Evolutionary conservation across 2,888 invertebrate genomes (phyloP).

Genomic region (Parnassius glacialis): DNA sequence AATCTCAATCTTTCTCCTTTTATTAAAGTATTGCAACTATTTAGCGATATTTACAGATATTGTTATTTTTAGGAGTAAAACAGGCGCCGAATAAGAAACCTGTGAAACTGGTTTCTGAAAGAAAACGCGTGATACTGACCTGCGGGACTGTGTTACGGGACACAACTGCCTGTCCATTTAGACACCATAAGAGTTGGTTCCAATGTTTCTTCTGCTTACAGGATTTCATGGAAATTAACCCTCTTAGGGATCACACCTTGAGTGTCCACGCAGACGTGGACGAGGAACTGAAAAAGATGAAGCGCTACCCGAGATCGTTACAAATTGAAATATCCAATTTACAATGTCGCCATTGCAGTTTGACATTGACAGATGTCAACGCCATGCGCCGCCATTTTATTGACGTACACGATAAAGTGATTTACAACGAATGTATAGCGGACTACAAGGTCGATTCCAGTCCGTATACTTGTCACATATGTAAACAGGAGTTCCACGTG

Average conservation of each 20-base stretch:
- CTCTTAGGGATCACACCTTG: constrained; percentile 49
- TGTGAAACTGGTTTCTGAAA: constrained; percentile 56
- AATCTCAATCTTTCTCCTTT: too few relatives aligned
- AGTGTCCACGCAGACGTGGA: constrained; percentile 48
- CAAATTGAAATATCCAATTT: constrained; percentile 68
- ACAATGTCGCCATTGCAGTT: constrained; percentile 57
- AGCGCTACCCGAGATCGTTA: constrained; percentile 63
- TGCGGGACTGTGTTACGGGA: constrained; percentile 54
- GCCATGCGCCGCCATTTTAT: constrained; percentile 55
- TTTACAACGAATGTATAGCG: constrained; percentile 66
- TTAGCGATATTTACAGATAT: background rate
- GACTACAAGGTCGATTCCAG: constrained; percentile 63
- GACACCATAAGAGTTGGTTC: constrained; percentile 72
- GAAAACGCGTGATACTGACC: constrained; percentile 56
- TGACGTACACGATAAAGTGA: constrained; percentile 51
- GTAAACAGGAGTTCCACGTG: constrained; percentile 59
- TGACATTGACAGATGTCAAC: constrained; percentile 52
- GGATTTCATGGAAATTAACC: constrained; percentile 60
- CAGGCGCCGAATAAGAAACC: constrained; percentile 14
- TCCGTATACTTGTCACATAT: constrained; percentile 62
- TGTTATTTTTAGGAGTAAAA: constrained; percentile 40
- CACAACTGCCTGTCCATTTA: constrained; percentile 68
- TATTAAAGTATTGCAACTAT: too few relatives aligned
- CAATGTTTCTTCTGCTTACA: constrained; percentile 66
- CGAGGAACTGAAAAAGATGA: constrained; percentile 56